These are phyloP conservation scores for Mythimna vitellina DNA, from an alignment of 2,888 invertebrate genomes.

Conservation along the genomic window DNA sequence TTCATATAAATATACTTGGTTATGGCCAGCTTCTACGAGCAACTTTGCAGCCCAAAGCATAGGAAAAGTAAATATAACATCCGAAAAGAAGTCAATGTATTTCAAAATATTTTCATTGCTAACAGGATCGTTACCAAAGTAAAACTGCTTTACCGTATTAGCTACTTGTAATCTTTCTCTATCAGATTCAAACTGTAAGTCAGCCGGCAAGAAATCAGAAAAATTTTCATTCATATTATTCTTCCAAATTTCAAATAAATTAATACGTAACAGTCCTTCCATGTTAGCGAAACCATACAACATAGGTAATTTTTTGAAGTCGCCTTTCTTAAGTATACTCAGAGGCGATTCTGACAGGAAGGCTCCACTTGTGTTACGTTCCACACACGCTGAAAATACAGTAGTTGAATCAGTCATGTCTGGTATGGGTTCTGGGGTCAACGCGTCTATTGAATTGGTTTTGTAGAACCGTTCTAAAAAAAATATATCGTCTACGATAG, in stretches of 20 bases:
- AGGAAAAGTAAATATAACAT: constrained; percentile 67
- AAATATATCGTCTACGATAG: not conserved
- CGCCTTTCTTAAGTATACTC: constrained; percentile 67
- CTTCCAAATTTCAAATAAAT: constrained; percentile 25
- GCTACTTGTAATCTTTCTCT: constrained; percentile 70
- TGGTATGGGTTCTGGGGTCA: not conserved
- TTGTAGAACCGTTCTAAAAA: constrained; percentile 7
- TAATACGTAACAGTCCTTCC: constrained; percentile 11
- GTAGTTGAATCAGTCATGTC: constrained; percentile 36
- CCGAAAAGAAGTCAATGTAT: constrained; percentile 71
- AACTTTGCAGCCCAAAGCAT: constrained; percentile 68
- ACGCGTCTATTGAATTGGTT: not conserved
- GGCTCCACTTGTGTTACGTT: constrained; percentile 50
- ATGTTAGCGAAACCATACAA: constrained; percentile 21
- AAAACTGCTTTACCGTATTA: constrained; percentile 69
- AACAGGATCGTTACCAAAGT: constrained; percentile 68
- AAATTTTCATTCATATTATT: constrained; percentile 76
- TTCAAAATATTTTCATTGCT: constrained; percentile 59
- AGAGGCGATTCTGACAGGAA: constrained; percentile 72
- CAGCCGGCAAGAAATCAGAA: constrained; percentile 75
- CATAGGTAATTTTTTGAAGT: constrained; percentile 12
- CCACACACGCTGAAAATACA: constrained; percentile 63
- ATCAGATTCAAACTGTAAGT: constrained; percentile 69
- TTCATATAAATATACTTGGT: constrained; percentile 75
- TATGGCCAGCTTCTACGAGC: constrained; percentile 70